Evolutionary conservation across 1,140 invertebrate species (phyloP).

Genomic region (Asbolus verrucosus): DNA sequence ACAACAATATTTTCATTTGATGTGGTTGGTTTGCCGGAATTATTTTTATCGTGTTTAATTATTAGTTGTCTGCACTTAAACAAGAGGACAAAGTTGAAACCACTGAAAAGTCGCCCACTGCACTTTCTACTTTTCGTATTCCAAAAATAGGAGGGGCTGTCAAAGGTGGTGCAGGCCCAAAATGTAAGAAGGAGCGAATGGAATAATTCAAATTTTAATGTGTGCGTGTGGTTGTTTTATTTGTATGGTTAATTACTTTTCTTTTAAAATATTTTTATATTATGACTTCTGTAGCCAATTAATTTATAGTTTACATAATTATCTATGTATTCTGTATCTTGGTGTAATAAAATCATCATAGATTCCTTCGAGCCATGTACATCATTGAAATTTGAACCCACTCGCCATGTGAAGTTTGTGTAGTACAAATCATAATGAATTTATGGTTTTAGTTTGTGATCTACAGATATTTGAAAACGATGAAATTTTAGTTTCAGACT

Average conservation of each 20-base stretch:
- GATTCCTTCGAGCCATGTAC: too few relatives aligned
- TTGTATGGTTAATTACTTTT: background rate
- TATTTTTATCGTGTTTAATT: slow-evolving; percentile 9
- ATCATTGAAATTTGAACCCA: too few relatives aligned
- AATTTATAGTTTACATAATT: background rate
- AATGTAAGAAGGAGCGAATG: slow-evolving; percentile 9
- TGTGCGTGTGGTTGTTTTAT: background rate
- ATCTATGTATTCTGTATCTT: background rate
- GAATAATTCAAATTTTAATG: slow-evolving; percentile 13
- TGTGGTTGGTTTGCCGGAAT: background rate
- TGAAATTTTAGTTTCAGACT: too few relatives aligned
- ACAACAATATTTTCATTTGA: too few relatives aligned
- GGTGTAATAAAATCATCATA: slow-evolving; percentile 5
- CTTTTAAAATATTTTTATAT: slow-evolving; percentile 40
- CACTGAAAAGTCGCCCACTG: slow-evolving; percentile 1
- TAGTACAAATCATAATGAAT: too few relatives aligned
- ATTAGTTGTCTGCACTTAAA: slow-evolving; percentile 27
- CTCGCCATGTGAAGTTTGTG: too few relatives aligned
- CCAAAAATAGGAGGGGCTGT: slow-evolving; percentile 20
- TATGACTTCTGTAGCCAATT: slow-evolving; percentile 41
- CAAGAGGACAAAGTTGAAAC: slow-evolving; percentile 3
- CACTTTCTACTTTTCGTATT: slow-evolving; percentile 15
- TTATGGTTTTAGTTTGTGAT: too few relatives aligned
- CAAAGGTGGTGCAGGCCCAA: slow-evolving; percentile 1
- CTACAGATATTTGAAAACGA: too few relatives aligned